Evolutionary conservation across 1,140 invertebrate genomes (phyloP).

Genomic region (Pogonomyrmex barbatus): DNA sequence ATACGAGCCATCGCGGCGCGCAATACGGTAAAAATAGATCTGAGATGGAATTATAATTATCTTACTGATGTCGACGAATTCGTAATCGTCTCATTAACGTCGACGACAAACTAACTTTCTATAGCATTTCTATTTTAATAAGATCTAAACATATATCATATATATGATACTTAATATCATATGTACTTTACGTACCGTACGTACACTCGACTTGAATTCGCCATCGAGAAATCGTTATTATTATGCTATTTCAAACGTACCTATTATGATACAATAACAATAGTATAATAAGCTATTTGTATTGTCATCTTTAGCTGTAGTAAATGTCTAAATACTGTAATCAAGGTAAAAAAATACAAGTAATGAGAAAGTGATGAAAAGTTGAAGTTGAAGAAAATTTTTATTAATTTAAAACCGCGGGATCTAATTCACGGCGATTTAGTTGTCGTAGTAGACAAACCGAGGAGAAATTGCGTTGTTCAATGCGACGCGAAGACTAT

Average conservation of each 20-base stretch:
- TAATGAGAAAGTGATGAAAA: not conserved
- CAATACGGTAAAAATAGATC: not conserved
- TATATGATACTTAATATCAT: not conserved
- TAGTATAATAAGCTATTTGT: not conserved
- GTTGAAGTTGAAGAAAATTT: not conserved
- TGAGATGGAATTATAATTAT: not conserved
- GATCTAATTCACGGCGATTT: not conserved
- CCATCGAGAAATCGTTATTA: not conserved
- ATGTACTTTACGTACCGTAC: not conserved
- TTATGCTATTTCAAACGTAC: not conserved
- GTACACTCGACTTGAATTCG: not conserved
- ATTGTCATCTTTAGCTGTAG: not conserved
- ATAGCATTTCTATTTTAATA: not conserved
- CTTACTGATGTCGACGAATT: not conserved
- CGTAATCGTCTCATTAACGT: not conserved
- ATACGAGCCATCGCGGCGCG: not conserved
- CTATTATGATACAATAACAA: not conserved
- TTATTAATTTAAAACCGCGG: not conserved
- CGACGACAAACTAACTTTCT: not conserved
- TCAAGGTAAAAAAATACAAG: not conserved
- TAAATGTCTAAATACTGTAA: conserved; percentile 5
- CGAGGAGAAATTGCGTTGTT: not conserved
- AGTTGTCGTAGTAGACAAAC: conserved; percentile 28
- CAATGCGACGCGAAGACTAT: conserved; percentile 1
- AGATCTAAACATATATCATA: not conserved